A percentile compares a stretch with the other conserved stretches of the same genome.
Evolutionary conservation across 37 sponge, comb jelly and placozoan genomes (phyloP).

Genomic region (Bolinopsis microptera): DNA sequence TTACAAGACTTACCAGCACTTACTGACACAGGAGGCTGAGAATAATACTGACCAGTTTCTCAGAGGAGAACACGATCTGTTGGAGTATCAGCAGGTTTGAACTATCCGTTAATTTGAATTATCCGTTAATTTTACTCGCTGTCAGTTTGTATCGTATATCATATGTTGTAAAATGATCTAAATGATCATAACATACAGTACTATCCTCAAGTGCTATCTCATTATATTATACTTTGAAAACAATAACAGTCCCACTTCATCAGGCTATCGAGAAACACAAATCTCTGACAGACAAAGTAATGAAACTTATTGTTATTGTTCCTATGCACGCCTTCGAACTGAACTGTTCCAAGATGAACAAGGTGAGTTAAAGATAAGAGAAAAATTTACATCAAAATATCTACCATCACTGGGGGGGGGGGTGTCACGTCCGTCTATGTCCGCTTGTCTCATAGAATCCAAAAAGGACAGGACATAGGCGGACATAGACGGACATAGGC

Average conservation of each 20-base stretch:
- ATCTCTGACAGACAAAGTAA: conserved; percentile 69
- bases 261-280: conserved; percentile 76
- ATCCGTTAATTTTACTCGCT: neutral
- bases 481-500: no score
- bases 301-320: conserved; percentile 70
- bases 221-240: neutral
- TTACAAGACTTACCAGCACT: conserved; percentile 70
- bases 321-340: conserved; percentile 80
- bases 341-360: conserved; percentile 77
- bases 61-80: conserved; percentile 76
- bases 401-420: conserved; percentile 64
- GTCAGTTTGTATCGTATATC: neutral
- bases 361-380: neutral
- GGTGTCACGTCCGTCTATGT: no score
- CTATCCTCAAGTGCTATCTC: neutral
- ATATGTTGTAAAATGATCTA: neutral
- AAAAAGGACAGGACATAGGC: no score
- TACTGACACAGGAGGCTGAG: conserved; percentile 81
- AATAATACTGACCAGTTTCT: conserved; percentile 78
- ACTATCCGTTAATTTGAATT: no score
- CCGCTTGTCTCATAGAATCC: no score
- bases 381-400: no score
- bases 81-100: conserved; percentile 73
- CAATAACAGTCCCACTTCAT: neutral
- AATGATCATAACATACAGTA: neutral